These are phyloP conservation scores for Pasiphila rectangulata DNA, from an alignment of 2,888 invertebrate genomes.

Conservation along the genomic window DNA sequence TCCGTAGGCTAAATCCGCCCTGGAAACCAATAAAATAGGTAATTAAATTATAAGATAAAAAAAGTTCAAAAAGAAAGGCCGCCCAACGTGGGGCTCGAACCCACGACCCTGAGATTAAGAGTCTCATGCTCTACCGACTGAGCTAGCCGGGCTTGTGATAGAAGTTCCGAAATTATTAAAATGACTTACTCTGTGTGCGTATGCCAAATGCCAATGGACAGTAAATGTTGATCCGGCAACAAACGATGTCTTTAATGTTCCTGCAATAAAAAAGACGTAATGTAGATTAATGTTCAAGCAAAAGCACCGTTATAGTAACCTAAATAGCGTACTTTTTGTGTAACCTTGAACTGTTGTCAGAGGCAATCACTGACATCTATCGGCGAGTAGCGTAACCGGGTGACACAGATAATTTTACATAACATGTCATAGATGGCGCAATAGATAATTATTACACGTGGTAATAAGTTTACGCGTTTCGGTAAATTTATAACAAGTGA, in stretches of 20 bases:
- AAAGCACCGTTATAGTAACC: no score
- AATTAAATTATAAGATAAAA: conserved; percentile 12
- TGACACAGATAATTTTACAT: conserved; percentile 35
- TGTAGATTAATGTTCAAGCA: background rate
- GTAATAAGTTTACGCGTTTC: conserved; percentile 37
- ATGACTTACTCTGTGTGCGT: conserved; percentile 87
- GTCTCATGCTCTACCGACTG: conserved; percentile 83
- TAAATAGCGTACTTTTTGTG: background rate
- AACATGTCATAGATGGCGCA: conserved; percentile 51
- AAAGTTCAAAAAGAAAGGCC: conserved; percentile 33
- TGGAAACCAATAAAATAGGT: conserved; percentile 78
- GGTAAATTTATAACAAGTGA: conserved; percentile 29
- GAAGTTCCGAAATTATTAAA: conserved; percentile 9
- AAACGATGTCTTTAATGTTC: conserved; percentile 88
- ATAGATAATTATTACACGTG: conserved; percentile 36
- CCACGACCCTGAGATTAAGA: conserved; percentile 85
- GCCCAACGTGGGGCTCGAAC: conserved; percentile 84
- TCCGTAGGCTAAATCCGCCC: conserved; percentile 95
- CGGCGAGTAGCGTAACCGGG: conserved; percentile 29
- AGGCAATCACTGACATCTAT: conserved; percentile 44
- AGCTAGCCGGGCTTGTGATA: conserved; percentile 71
- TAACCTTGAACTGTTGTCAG: conserved; percentile 3
- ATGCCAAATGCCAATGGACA: conserved; percentile 96
- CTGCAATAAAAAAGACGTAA: conserved; percentile 73
- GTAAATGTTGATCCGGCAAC: conserved; percentile 91